These are phyloP conservation scores for Xyrichtys novacula DNA, from an alignment of 2,797 vertebrate genomes.

Conservation along the genomic window DNA sequence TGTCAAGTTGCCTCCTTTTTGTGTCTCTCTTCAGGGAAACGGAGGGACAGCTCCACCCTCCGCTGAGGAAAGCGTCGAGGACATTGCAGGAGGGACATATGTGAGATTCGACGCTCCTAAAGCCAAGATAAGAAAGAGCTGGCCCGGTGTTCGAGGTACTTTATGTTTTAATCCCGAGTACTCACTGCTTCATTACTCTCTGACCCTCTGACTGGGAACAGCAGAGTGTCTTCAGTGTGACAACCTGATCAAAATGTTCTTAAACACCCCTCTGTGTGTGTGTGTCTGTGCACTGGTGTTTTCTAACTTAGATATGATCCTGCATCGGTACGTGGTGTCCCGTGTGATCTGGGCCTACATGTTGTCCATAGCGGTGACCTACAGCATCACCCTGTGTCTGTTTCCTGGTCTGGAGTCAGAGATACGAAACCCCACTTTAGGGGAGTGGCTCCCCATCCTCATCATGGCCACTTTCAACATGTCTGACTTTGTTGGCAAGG, in stretches of 20 bases:
- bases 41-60: slow-evolving; percentile 75
- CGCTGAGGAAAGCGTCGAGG: slow-evolving; percentile 82
- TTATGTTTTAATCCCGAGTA: slow-evolving; percentile 13
- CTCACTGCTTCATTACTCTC: slow-evolving; percentile 31
- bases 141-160: slow-evolving; percentile 93
- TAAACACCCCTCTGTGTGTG: background rate
- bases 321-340: slow-evolving; percentile 94
- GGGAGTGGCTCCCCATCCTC: slow-evolving; percentile 98
- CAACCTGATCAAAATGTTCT: slow-evolving; percentile 5
- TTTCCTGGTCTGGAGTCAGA: slow-evolving; percentile 97
- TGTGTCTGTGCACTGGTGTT: slow-evolving; percentile 16
- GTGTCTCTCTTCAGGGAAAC: slow-evolving; percentile 86
- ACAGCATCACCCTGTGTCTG: slow-evolving; percentile 97
- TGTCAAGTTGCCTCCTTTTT: background rate
- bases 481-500: slow-evolving; percentile 98
- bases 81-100: slow-evolving; percentile 86
- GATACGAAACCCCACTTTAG: slow-evolving; percentile 90
- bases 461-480: slow-evolving; percentile 99
- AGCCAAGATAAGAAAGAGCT: slow-evolving; percentile 88
- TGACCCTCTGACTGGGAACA: slow-evolving; percentile 17
- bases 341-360: slow-evolving; percentile 97
- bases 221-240: no score
- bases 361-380: slow-evolving; percentile 96
- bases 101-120: slow-evolving; percentile 92
- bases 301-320: slow-evolving; percentile 89